A percentile compares a stretch with the other conserved stretches of the same genome.
phyloP scores from a whole-genome alignment of 2,113 vertebrate species.

The Brachypodius melanocephalos region DNA sequence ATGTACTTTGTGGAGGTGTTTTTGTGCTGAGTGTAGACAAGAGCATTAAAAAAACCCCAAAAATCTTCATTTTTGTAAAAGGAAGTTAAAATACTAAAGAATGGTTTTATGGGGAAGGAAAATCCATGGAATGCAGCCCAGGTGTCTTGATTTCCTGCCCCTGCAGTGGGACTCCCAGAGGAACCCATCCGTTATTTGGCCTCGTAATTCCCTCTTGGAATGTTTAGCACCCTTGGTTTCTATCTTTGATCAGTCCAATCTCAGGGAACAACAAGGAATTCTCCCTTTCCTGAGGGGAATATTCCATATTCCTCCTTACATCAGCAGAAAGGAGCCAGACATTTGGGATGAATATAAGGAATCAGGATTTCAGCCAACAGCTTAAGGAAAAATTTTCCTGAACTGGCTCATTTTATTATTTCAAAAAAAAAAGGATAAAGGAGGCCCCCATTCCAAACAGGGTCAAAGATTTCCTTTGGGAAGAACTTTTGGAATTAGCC shows the following conservation, averaged over 20 bases:
- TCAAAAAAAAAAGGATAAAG: neutral
- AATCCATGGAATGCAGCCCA: neutral
- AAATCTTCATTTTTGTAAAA: neutral
- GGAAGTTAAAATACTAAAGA: neutral
- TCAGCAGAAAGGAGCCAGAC: neutral
- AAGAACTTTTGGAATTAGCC: neutral
- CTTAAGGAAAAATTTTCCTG: neutral
- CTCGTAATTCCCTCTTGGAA: neutral
- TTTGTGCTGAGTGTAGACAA: neutral
- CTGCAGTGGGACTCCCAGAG: neutral
- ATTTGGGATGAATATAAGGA: neutral
- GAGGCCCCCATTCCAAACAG: neutral
- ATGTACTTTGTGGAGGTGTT: neutral
- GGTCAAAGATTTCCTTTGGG: neutral
- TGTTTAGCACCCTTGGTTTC: neutral
- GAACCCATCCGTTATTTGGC: neutral
- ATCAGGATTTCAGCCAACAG: neutral
- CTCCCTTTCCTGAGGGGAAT: neutral
- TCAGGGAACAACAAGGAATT: neutral
- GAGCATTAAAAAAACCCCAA: neutral
- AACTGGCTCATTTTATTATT: neutral
- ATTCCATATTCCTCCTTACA: neutral
- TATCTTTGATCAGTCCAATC: neutral
- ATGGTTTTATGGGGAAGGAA: neutral
- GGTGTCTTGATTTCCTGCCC: neutral